These are phyloP conservation scores for Drosophila sulfurigaster DNA, from an alignment of 1,140 invertebrate genomes.

Conservation along the genomic window DNA sequence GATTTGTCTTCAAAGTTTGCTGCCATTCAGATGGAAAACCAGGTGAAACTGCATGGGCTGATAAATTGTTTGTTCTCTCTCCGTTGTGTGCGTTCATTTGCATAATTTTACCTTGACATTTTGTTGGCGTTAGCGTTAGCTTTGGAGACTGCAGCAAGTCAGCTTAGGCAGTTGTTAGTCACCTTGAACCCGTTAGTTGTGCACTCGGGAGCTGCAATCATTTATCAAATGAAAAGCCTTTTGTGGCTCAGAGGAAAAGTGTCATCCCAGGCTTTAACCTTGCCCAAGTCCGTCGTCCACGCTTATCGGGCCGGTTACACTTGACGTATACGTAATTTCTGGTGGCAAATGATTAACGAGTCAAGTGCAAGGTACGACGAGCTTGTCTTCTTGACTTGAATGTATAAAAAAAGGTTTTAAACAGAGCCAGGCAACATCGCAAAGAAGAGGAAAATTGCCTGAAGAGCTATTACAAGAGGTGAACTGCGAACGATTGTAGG, in stretches of 20 bases:
- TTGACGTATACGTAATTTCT: slow-evolving; percentile 78
- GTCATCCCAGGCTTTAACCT: slow-evolving; percentile 58
- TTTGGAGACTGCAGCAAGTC: slow-evolving; percentile 27
- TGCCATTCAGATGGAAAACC: slow-evolving; percentile 9
- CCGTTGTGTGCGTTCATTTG: slow-evolving; percentile 54
- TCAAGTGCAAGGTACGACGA: slow-evolving; percentile 35
- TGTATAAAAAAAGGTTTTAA: slow-evolving; percentile 44
- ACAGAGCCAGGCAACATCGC: neutral
- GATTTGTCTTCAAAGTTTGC: slow-evolving; percentile 71
- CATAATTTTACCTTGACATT: slow-evolving; percentile 61
- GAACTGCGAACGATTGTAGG: too few species aligned
- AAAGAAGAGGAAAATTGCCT: neutral
- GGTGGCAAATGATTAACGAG: slow-evolving; percentile 69
- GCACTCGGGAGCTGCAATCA: slow-evolving; percentile 42
- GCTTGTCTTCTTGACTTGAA: slow-evolving; percentile 23
- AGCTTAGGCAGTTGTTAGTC: slow-evolving; percentile 48
- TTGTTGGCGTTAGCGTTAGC: slow-evolving; percentile 13
- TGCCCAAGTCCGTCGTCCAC: slow-evolving; percentile 27
- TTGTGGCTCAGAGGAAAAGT: slow-evolving; percentile 33
- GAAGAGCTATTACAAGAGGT: too few species aligned
- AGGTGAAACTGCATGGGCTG: slow-evolving; percentile 37
- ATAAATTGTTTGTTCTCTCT: slow-evolving; percentile 62
- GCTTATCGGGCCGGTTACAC: slow-evolving; percentile 74
- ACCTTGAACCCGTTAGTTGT: slow-evolving; percentile 66
- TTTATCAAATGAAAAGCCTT: slow-evolving; percentile 74